A percentile compares a stretch with the other conserved stretches of the same genome.
Conservation (phyloP, 2,888 invertebrate genomes). For the Keiferia lycopersicella region DNA sequence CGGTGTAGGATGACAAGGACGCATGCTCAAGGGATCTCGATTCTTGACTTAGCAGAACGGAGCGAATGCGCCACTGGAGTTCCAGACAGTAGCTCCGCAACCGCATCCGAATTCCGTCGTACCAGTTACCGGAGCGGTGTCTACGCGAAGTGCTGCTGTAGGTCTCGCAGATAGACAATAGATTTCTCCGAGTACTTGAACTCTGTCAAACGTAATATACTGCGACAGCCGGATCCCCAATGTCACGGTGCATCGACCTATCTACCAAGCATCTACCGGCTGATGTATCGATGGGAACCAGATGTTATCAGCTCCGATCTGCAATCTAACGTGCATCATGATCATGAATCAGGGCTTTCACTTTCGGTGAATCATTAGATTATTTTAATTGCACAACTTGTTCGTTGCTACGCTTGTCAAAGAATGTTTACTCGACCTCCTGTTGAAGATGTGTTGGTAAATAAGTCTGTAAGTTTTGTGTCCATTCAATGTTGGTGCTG, state of each 20-base stretch:
- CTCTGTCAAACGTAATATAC: neutral
- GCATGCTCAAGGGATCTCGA: no score
- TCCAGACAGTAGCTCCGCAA: no score
- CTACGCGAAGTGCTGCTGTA: no score
- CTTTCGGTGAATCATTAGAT: slow-evolving; percentile 7
- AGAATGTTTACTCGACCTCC: neutral
- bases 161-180: no score
- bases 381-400: slow-evolving; percentile 9
- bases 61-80: no score
- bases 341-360: slow-evolving; percentile 3
- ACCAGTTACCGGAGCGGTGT: no score
- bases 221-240: neutral
- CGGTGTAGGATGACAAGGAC: no score
- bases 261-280: neutral
- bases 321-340: neutral
- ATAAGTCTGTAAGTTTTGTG: neutral
- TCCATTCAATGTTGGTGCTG: no score
- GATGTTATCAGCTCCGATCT: slow-evolving; percentile 5
- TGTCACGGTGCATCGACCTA: slow-evolving; percentile 13
- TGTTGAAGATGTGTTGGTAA: neutral
- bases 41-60: no score
- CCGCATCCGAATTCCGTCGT: no score
- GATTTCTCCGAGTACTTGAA: neutral
- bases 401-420: neutral
- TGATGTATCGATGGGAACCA: slow-evolving; percentile 9